phyloP scores from a whole-genome alignment of 2,113 vertebrate genomes.

The Ammodramus savannarum region DNA sequence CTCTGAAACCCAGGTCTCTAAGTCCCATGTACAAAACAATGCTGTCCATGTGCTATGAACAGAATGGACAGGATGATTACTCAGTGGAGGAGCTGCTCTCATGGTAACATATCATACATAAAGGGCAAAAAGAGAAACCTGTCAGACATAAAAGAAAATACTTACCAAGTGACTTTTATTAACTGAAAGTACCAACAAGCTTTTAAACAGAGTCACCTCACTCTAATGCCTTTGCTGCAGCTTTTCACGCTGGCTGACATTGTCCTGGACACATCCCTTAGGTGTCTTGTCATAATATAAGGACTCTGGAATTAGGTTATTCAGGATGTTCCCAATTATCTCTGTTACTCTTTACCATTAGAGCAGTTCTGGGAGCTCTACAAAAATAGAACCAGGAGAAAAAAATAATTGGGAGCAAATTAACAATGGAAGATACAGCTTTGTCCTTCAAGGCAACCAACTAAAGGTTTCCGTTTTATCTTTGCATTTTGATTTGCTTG shows the following conservation, averaged over 20 bases:
- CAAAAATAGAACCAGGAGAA: background rate
- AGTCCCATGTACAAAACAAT: rapidly evolving
- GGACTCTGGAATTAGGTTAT: slow-evolving; percentile 15
- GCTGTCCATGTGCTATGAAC: rapidly evolving
- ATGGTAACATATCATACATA: background rate
- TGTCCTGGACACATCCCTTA: slow-evolving; percentile 28
- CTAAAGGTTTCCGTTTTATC: background rate
- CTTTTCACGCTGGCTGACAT: background rate
- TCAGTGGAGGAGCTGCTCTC: background rate
- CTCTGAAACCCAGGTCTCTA: background rate
- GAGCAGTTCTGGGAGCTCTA: background rate
- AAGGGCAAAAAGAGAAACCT: background rate
- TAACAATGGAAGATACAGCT: background rate
- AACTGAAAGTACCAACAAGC: background rate
- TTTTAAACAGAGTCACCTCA: background rate
- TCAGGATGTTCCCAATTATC: slow-evolving; percentile 39
- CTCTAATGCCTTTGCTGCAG: background rate
- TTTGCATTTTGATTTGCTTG: slow-evolving; percentile 1
- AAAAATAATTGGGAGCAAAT: slow-evolving; percentile 11
- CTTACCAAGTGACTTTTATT: background rate
- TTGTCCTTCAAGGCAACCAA: background rate
- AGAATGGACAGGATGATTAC: background rate
- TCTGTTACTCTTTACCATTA: background rate
- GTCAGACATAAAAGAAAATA: slow-evolving; percentile 4
- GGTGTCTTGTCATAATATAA: background rate